phyloP scores from a whole-genome alignment of 2,797 vertebrate species.

The Coranthus polyacanthus region DNA sequence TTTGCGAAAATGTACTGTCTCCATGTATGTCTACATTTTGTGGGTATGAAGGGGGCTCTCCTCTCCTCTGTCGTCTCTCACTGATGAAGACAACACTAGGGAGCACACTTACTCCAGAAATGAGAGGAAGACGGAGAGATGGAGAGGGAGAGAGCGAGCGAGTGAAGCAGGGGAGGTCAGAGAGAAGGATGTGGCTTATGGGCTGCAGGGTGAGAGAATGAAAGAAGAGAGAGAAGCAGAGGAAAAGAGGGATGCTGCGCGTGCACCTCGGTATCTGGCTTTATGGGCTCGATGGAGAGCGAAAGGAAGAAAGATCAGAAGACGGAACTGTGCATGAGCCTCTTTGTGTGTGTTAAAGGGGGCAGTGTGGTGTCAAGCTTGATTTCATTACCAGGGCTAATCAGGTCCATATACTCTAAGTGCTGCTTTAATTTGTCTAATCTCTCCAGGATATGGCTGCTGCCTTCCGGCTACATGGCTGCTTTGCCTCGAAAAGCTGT shows the following conservation, averaged over 20 bases:
- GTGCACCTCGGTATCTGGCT: slow-evolving; percentile 49
- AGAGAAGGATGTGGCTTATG: slow-evolving; percentile 32
- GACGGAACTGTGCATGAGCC: slow-evolving; percentile 20
- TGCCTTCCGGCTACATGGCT: slow-evolving; percentile 58
- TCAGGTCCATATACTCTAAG: slow-evolving; percentile 81
- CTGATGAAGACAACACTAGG: slow-evolving; percentile 87
- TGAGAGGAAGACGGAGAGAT: slow-evolving; percentile 64
- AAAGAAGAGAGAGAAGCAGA: slow-evolving; percentile 25
- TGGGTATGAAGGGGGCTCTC: not conserved
- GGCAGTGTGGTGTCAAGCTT: slow-evolving; percentile 66
- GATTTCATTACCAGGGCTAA: slow-evolving; percentile 79
- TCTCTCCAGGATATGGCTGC: slow-evolving; percentile 70
- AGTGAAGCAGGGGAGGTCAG: not conserved
- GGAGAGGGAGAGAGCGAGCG: slow-evolving; percentile 6
- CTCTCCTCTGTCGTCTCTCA: slow-evolving; percentile 23
- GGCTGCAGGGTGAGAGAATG: slow-evolving; percentile 53
- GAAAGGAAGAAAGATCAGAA: slow-evolving; percentile 52
- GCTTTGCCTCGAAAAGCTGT: slow-evolving; percentile 50
- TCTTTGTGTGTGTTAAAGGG: slow-evolving; percentile 34
- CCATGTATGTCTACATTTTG: no score
- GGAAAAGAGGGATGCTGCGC: slow-evolving; percentile 32
- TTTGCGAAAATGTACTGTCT: no score
- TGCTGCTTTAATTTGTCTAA: slow-evolving; percentile 80
- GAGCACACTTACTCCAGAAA: slow-evolving; percentile 94
- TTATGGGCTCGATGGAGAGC: slow-evolving; percentile 54